Base-by-base conservation (phyloP, 2,888 invertebrate species). In the Chydorus sphaericus region DNA sequence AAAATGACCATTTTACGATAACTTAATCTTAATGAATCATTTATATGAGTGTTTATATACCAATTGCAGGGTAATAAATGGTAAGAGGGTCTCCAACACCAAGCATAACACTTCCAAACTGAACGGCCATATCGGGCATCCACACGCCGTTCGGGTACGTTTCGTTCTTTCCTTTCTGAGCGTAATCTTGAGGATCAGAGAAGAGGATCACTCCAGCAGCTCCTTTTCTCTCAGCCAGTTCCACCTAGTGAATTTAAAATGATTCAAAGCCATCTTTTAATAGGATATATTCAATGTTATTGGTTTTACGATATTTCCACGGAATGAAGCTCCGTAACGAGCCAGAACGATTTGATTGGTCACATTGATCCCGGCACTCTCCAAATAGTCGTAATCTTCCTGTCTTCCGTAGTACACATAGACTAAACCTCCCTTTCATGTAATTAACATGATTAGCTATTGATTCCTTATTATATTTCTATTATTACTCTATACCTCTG, bases 21-120 rank as follows among this genome's bases (percentile, higher is more conserved):
- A n/a, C n/a, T n/a, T n/a, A n/a, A n/a, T n/a, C n/a, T n/a, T n/a
- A n/a, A n/a, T 10, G 11, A 10, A 26, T 4, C 10, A 1, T 8
- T 23, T 26, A 11, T 1, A 4, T 26, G 26, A 4, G 23, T 14
- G 4, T 44, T 26, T 44, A 48, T 62, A 64, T 66, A 68, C 71
- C 66, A 55, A 67, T 70, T 7, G 74, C 65, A 2, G 75, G 76
- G 62, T 73, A 74, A 3, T 70, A 67, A 1, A 73, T 74, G 3
- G 75, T 75, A 2, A 73, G 63, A 11, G 74, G 72, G 62, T 76
- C 76, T 3, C 76, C 76, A 56, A 65, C 61, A 3, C 61, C 61
- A 2, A 62, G 59, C 36, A 62, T 66, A 50, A 70, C 62, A 8
- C 70, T 67, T n/a, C 75, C 74, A 33, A 73, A 62, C 60, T 74